phyloP scores from a whole-genome alignment of 2,113 vertebrate species.

The Condylura cristata region DNA sequence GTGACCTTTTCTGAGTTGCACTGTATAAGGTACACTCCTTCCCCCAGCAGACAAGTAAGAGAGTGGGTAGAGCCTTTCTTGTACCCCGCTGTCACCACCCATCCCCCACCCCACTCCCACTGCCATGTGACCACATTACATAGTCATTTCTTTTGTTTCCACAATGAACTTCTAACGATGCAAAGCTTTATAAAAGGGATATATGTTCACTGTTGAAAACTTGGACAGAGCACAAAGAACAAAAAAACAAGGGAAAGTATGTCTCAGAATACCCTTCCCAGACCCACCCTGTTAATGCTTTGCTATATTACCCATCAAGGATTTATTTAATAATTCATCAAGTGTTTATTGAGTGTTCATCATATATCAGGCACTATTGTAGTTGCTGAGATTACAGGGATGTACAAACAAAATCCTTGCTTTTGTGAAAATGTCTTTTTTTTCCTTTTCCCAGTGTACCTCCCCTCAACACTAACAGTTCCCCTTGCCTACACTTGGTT shows the following conservation, averaged over 20 bases:
- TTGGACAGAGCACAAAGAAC: not conserved
- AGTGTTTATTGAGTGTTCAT: not conserved
- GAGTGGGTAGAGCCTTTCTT: not conserved
- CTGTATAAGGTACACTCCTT: not conserved
- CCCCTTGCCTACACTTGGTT: not conserved
- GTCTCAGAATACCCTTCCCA: not conserved
- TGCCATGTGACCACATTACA: not conserved
- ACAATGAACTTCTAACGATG: not conserved
- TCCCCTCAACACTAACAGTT: not conserved
- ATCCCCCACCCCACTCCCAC: not conserved
- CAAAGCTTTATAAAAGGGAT: slow-evolving; percentile 36
- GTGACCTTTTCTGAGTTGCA: not conserved
- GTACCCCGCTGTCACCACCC: fast-evolving
- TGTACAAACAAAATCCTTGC: not conserved
- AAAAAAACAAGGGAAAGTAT: not conserved
- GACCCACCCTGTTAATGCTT: not conserved
- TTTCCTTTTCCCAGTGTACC: not conserved
- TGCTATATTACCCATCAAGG: not conserved
- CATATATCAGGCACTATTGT: not conserved
- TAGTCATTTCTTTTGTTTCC: not conserved
- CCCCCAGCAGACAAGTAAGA: not conserved
- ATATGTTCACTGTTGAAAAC: not conserved
- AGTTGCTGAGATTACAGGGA: not conserved
- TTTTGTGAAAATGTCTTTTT: not conserved
- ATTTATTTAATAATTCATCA: not conserved